Evolutionary conservation across 2,797 vertebrate species (phyloP).

Genomic region (Siniperca obscura): DNA sequence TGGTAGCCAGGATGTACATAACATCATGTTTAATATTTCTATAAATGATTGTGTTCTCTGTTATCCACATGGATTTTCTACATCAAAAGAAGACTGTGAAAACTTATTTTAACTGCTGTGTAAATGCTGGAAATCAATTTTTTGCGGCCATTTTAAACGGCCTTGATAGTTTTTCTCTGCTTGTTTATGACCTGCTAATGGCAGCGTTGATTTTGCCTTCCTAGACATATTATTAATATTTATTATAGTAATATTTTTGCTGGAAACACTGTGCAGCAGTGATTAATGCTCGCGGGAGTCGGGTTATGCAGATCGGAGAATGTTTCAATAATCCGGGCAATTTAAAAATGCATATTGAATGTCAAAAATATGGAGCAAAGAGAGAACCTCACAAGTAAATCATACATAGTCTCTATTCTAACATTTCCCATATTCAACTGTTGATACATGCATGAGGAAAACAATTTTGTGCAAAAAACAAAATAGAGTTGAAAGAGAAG

Average conservation of each 20-base stretch:
- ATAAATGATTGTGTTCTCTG: not conserved
- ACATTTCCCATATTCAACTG: not conserved
- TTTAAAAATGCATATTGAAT: not conserved
- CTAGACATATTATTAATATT: conserved; percentile 40
- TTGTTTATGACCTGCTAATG: conserved; percentile 45
- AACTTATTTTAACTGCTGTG: not conserved
- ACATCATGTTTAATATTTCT: not conserved
- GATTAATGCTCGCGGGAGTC: conserved; percentile 41
- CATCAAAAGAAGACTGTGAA: conserved; percentile 5
- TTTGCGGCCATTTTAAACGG: not conserved
- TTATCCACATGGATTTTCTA: not conserved
- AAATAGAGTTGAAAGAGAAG: not conserved
- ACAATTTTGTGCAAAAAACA: not conserved
- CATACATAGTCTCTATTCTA: not conserved
- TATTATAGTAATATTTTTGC: conserved; percentile 43
- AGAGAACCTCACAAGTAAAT: not conserved
- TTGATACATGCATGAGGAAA: not conserved
- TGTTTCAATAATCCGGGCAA: not conserved
- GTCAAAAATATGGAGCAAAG: conserved; percentile 6
- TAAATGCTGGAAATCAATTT: conserved; percentile 8
- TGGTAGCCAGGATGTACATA: not conserved
- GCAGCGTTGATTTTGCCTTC: conserved; percentile 30
- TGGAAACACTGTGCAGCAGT: conserved; percentile 37
- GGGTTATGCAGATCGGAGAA: conserved; percentile 28
- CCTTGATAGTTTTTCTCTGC: not conserved